Evolutionary conservation across 2,113 vertebrate species (phyloP).

Genomic region (Peromyscus polionotus): DNA sequence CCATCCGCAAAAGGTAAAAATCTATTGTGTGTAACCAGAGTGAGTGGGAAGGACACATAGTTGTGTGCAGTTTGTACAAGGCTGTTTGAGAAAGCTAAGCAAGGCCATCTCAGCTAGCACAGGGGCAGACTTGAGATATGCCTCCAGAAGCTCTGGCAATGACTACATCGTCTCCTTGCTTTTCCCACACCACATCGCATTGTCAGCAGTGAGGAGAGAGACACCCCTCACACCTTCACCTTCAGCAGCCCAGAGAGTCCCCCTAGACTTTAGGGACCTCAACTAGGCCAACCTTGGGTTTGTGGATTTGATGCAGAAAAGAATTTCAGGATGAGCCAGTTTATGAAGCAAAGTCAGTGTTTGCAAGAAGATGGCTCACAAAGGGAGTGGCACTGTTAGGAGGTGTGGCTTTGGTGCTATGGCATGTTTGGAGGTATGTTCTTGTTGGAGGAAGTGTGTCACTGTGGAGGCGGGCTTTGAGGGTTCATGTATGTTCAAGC

Average conservation of each 20-base stretch:
- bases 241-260: background rate
- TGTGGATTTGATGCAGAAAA: background rate
- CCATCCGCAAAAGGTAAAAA: conserved; percentile 60
- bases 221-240: background rate
- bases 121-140: background rate
- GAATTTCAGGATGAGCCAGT: background rate
- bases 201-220: background rate
- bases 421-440: too few relatives aligned
- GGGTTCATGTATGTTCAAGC: too few relatives aligned
- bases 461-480: too few relatives aligned
- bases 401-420: too few relatives aligned
- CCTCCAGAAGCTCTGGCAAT: background rate
- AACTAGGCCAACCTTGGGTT: background rate
- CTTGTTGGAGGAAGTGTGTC: too few relatives aligned
- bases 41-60: background rate
- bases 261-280: background rate
- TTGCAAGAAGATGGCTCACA: too few relatives aligned
- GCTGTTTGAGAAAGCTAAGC: conserved; percentile 34
- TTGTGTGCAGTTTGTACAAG: conserved; percentile 1
- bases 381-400: too few relatives aligned
- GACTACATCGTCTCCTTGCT: background rate
- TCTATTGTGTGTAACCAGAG: conserved; percentile 27
- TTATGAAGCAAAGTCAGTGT: background rate
- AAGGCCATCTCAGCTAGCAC: background rate
- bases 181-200: conserved; percentile 34